These are phyloP conservation scores for Amphilophus citrinellus DNA, from an alignment of 2,113 vertebrate species.

Conservation along the genomic window DNA sequence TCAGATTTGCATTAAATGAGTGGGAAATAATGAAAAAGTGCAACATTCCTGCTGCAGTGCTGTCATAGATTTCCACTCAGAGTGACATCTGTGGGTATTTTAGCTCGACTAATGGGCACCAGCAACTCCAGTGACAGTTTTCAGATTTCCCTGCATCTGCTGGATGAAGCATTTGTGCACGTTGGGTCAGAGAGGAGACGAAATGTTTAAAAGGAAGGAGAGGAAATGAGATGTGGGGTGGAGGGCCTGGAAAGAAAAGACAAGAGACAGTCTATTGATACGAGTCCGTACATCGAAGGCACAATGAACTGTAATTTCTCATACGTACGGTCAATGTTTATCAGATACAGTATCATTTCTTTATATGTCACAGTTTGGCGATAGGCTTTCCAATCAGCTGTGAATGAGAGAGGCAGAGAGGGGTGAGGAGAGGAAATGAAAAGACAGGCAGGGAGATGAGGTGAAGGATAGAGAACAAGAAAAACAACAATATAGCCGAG, in stretches of 20 bases:
- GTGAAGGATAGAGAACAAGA: constrained; percentile 21
- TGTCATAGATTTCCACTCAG: neutral
- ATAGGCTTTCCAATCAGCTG: constrained; percentile 41
- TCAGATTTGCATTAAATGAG: neutral
- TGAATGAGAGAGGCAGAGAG: constrained; percentile 9
- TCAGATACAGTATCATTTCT: constrained; percentile 42
- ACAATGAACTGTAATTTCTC: constrained; percentile 41
- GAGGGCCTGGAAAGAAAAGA: neutral
- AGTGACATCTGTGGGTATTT: neutral
- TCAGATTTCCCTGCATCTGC: neutral
- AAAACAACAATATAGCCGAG: neutral
- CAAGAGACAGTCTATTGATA: constrained; percentile 28
- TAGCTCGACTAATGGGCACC: neutral
- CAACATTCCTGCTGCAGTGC: neutral
- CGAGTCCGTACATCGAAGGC: neutral
- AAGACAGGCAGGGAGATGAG: constrained; percentile 34
- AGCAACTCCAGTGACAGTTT: neutral
- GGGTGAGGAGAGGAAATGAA: constrained; percentile 59
- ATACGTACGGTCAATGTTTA: constrained; percentile 18
- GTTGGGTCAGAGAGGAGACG: neutral
- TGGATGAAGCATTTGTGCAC: neutral
- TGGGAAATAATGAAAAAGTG: neutral
- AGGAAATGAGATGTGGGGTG: constrained; percentile 39
- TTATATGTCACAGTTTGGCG: constrained; percentile 22
- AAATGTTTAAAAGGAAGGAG: neutral